Conservation (phyloP, 2,113 vertebrate species). For the Origma solitaria region DNA sequence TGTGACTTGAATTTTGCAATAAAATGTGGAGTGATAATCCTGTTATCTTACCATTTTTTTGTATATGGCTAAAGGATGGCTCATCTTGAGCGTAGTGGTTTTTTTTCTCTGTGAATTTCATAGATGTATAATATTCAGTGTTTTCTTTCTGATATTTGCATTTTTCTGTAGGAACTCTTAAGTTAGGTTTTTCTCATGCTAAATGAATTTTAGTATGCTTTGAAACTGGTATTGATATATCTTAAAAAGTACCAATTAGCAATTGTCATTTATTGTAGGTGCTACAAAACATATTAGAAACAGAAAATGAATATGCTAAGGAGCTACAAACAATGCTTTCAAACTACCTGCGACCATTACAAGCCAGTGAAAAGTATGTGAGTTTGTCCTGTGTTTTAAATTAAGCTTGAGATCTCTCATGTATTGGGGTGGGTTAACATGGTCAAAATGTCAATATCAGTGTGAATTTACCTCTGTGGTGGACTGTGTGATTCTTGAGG, state of each 20-base stretch:
- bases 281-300: slow-evolving; percentile 99
- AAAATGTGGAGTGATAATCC: neutral
- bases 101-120: neutral
- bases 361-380: slow-evolving; percentile 91
- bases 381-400: neutral
- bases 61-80: neutral
- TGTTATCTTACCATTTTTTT: neutral
- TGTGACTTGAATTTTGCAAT: neutral
- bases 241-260: neutral
- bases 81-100: neutral
- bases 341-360: slow-evolving; percentile 89
- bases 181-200: neutral
- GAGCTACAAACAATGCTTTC: slow-evolving; percentile 93
- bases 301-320: slow-evolving; percentile 95
- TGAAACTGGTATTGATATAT: neutral
- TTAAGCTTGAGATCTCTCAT: neutral
- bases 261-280: slow-evolving; percentile 76
- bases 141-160: neutral
- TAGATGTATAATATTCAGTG: neutral
- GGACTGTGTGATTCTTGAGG: neutral
- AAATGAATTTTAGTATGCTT: neutral
- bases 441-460: neutral
- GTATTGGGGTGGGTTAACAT: neutral
- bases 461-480: neutral
- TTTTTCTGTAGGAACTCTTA: neutral